Conservation (phyloP, 2,113 vertebrate species). For the Willisornis vidua region DNA sequence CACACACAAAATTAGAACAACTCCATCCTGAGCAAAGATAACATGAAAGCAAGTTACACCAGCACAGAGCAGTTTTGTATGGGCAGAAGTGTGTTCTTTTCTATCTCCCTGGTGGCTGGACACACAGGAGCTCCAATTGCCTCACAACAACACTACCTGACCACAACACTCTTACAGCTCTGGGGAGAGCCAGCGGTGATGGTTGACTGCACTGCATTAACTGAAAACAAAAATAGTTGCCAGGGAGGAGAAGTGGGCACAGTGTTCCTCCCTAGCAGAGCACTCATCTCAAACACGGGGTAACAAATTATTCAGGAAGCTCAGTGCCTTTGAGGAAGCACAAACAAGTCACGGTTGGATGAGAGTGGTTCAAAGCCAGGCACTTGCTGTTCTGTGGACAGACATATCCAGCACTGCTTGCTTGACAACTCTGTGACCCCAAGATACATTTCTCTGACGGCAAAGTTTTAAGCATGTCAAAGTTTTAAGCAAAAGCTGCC, state of each 20-base stretch:
- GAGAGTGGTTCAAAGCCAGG: slow-evolving; percentile 6
- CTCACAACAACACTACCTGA: background rate
- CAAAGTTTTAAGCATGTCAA: slow-evolving; percentile 18
- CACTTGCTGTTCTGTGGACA: slow-evolving; percentile 9
- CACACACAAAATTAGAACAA: background rate
- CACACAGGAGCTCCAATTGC: background rate
- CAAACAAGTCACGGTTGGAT: background rate
- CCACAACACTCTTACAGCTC: background rate
- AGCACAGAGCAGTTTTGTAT: background rate
- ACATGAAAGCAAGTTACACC: background rate
- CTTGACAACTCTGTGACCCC: background rate
- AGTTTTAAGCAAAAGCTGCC: background rate
- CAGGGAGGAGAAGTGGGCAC: background rate
- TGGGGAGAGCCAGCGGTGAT: background rate
- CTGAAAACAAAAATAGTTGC: background rate
- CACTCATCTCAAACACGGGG: background rate
- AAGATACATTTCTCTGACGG: background rate
- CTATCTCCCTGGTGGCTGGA: background rate
- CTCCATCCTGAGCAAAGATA: background rate
- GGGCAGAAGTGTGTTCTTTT: background rate
- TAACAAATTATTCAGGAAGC: slow-evolving; percentile 6
- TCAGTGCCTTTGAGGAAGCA: background rate
- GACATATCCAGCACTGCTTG: background rate
- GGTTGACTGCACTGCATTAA: background rate
- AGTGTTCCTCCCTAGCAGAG: background rate